These are phyloP conservation scores for Lomographa bimaculata DNA, from an alignment of 2,888 invertebrate genomes.

Conservation along the genomic window DNA sequence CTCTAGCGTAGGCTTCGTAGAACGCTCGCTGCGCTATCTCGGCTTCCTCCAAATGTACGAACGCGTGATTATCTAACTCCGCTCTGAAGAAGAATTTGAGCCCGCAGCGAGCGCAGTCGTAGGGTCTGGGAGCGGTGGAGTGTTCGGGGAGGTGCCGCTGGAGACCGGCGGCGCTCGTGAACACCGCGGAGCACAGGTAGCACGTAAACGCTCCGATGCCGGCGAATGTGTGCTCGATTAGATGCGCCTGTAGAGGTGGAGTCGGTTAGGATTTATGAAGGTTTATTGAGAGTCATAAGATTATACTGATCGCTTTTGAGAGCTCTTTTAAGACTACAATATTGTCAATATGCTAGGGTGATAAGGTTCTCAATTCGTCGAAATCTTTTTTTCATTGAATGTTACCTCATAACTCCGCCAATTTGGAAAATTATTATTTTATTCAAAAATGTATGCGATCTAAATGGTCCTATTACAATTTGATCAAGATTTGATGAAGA, in stretches of 20 bases:
- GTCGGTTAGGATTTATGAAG: too few relatives aligned
- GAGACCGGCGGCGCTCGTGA: constrained; percentile 91
- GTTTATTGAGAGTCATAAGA: too few relatives aligned
- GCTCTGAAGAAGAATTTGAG: constrained; percentile 95
- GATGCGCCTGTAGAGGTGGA: constrained; percentile 83
- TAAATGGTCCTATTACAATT: too few relatives aligned
- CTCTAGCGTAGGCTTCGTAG: constrained; percentile 74
- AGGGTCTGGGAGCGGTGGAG: constrained; percentile 90
- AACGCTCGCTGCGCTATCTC: constrained; percentile 76
- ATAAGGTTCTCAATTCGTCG: too few relatives aligned
- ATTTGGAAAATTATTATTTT: too few relatives aligned
- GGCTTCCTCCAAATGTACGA: constrained; percentile 82
- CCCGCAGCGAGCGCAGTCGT: constrained; percentile 92
- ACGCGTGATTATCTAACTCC: constrained; percentile 94
- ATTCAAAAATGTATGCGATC: too few relatives aligned
- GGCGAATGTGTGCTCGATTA: constrained; percentile 96
- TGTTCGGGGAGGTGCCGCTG: constrained; percentile 93
- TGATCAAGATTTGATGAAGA: too few relatives aligned
- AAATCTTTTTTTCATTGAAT: too few relatives aligned
- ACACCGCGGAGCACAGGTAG: constrained; percentile 94
- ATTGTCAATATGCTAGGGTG: too few relatives aligned
- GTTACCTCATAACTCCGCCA: too few relatives aligned
- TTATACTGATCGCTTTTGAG: too few relatives aligned
- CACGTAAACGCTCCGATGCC: constrained; percentile 93
- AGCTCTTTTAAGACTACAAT: too few relatives aligned